Base-by-base conservation (phyloP, 92 coral and sea anemone genomes). In the Porites cylindrica region DNA sequence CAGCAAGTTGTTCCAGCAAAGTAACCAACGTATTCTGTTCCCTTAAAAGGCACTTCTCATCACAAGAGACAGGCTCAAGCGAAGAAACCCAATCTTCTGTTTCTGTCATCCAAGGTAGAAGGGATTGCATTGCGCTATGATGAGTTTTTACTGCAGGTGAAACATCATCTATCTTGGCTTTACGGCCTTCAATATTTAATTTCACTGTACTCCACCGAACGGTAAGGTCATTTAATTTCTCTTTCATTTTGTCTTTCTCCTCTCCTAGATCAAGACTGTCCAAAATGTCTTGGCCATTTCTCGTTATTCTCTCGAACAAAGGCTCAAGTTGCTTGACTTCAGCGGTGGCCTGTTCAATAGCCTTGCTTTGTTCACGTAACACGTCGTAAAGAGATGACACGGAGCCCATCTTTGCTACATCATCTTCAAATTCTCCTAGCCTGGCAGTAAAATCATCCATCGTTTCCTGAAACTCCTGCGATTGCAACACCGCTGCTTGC, bases 281-380 rank as follows among this genome's bases (percentile, higher is more conserved):
- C 71, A 97, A 82, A 20, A 94, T 90, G 23, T 91, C 96, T 8
- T 66, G 79, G 24, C 98, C 99, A 79, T 89, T 85, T 60, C 89
- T 93, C 20, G 86, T 82, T 10, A 95, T 80, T 69, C 89, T 90
- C 77, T 93, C 96, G 69, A 90, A 97, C 70, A 97, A 94, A 54
- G 99, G 99, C 70, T 97, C 98, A 7, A 95, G 98, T 60, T 92
- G 98, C 75, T 89, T 96, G 80, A 93, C 88, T 70, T 94, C 96
- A n/a, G 86, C 92, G 16, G 80, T 52, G 8, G 92, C 94, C 75
- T 96, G 92, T 62, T 93, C 98, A 1, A 91, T 78, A 19, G 90
- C 94, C 51, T 93, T 92, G 61, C 91, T 92, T 79, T 97, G 99
- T 8, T 91, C 94, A 65, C 95, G 96, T 29, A 96, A 75, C 66